A percentile compares a stretch with the other conserved stretches of the same genome.
Conservation (phyloP, 2,888 invertebrate genomes). For the Leptogaster cylindrica region DNA sequence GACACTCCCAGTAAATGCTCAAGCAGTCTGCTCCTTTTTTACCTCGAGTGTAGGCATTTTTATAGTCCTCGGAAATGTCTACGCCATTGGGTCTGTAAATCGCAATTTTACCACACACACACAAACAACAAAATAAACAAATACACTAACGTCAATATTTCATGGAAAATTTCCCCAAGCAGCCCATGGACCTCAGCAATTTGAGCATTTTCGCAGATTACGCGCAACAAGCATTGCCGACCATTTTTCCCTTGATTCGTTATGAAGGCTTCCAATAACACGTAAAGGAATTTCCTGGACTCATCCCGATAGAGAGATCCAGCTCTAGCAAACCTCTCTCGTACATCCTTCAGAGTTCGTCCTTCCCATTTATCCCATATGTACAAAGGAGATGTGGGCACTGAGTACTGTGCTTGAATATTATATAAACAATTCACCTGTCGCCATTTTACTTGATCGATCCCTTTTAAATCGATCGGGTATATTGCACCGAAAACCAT, state of each 20-base stretch:
- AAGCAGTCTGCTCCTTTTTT: constrained; percentile 63
- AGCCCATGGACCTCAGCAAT: constrained; percentile 54
- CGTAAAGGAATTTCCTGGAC: constrained; percentile 55
- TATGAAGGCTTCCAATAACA: constrained; percentile 55
- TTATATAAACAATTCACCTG: constrained; percentile 52
- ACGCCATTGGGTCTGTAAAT: constrained; percentile 51
- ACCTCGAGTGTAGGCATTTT: constrained; percentile 63
- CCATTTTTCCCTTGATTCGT: constrained; percentile 51
- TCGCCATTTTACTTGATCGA: constrained; percentile 55
- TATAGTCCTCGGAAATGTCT: constrained; percentile 64
- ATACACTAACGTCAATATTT: constrained; percentile 54
- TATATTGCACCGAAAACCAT: constrained; percentile 52
- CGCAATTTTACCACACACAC: background rate
- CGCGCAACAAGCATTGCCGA: constrained; percentile 54
- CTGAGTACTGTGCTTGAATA: constrained; percentile 54
- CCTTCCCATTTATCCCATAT: constrained; percentile 59
- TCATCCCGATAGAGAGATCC: constrained; percentile 50
- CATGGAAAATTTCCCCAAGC: constrained; percentile 54
- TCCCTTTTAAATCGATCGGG: constrained; percentile 52
- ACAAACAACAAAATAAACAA: background rate
- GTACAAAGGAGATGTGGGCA: constrained; percentile 54
- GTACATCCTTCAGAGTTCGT: constrained; percentile 49
- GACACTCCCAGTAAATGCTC: constrained; percentile 67
- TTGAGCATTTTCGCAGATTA: constrained; percentile 59
- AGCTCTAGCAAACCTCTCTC: constrained; percentile 8